Conservation (phyloP, 2,113 vertebrate species). For the Emydura subglobosa region DNA sequence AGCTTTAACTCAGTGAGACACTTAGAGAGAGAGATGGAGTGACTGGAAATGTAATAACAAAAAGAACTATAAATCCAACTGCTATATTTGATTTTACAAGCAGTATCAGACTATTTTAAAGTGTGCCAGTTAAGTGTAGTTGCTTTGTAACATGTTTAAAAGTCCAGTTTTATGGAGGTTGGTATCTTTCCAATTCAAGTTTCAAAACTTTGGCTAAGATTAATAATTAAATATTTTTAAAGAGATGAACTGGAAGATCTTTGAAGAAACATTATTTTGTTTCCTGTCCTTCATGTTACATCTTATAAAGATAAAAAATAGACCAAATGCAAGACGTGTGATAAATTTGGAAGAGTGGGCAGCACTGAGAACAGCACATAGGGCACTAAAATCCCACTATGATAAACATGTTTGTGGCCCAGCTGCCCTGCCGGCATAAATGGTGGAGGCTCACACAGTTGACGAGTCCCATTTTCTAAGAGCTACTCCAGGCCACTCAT, state of each 20-base stretch:
- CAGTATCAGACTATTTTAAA: slow-evolving; percentile 17
- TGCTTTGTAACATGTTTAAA: neutral
- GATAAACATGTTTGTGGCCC: neutral
- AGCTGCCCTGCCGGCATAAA: neutral
- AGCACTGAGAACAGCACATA: neutral
- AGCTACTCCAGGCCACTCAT: neutral
- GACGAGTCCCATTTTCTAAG: neutral
- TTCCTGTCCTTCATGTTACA: neutral
- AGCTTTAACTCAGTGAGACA: neutral
- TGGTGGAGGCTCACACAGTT: neutral
- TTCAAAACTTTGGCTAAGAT: neutral
- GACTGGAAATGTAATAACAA: slow-evolving; percentile 43
- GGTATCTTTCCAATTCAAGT: neutral
- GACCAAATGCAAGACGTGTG: neutral
- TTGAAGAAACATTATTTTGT: neutral
- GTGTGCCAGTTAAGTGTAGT: neutral
- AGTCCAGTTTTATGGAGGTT: neutral
- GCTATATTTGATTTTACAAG: neutral
- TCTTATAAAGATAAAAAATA: neutral
- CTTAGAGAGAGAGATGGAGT: neutral
- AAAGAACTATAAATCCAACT: neutral
- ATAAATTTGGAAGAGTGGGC: neutral
- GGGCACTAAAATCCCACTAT: neutral
- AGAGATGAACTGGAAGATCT: neutral
- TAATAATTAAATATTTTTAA: neutral